Base-by-base conservation (phyloP, 2,113 vertebrate genomes). In the Eidolon helvum region DNA sequence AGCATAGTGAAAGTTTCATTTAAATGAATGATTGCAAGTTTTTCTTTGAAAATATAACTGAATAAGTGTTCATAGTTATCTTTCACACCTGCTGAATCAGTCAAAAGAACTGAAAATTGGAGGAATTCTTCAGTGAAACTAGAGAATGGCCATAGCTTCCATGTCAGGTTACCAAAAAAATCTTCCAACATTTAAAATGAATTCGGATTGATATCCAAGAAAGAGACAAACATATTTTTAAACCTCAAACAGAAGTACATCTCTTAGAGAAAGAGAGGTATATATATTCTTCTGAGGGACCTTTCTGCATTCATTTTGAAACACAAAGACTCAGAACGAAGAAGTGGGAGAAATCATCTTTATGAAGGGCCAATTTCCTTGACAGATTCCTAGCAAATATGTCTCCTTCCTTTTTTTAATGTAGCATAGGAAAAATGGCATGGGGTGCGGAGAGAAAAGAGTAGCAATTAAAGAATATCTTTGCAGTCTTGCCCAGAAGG, bases 31-130 rank as follows among this genome's bases (percentile, higher is more conserved):
- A 15, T 86, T 57, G 26, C 35, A 66, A 38, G 35, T 22, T 66
- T 83, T 78, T 68, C 48, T 97, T 91, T 84, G 90, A 96, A 80
- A 43, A 68, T 80, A 59, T 18, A 8, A 16, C 12, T 78, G 40
- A 89, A 35, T 72, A 61, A 68, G 18, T 95, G 12, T 95, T 82
- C 33, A 40, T 93, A 33, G 21, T 63, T 86, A 71, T 21, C 24
- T 86, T 85, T 86, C 1, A 40, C 45, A 11, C 19, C 10, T 80
- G n/a, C 45, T 84, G 10, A 66, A 30, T 35, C 16, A 66, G 65
- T 78, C 24, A 89, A 59, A 90, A 66, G 6, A 55, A 33, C 84
- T 91, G 43, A 69, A 85, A 75, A 57, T 69, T 24, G n/a, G 89
- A 91, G 61, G n/a, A 72, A 91, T 28, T 19, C 45, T 66, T 72